A percentile compares a stretch with the other conserved stretches of the same genome.
phyloP scores from a whole-genome alignment of 2,113 vertebrate species.

The Lepus americanus region DNA sequence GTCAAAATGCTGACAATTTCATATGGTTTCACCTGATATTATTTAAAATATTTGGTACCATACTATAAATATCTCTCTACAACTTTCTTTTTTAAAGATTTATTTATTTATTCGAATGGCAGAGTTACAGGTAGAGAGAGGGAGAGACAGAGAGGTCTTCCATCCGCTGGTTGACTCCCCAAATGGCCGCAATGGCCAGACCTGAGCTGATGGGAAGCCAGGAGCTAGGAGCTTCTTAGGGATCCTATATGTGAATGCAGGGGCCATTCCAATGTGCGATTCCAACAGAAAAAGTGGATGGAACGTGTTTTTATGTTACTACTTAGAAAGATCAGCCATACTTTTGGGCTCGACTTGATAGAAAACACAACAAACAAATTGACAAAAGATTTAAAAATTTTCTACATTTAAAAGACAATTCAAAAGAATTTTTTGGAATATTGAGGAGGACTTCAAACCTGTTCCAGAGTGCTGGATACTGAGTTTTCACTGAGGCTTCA shows the following conservation, averaged over 20 bases:
- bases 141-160: too few species aligned
- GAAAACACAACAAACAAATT: slow-evolving; percentile 95
- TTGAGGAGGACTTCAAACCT: slow-evolving; percentile 94
- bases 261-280: too few species aligned
- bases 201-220: too few species aligned
- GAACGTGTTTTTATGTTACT: too few species aligned
- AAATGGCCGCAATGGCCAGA: too few species aligned
- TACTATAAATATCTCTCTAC: background rate
- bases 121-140: too few species aligned
- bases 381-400: slow-evolving; percentile 95
- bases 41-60: background rate
- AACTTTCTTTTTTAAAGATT: background rate
- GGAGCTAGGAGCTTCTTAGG: too few species aligned
- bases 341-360: slow-evolving; percentile 96
- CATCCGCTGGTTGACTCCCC: too few species aligned
- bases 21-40: background rate
- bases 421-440: slow-evolving; percentile 94
- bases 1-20: background rate
- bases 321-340: slow-evolving; percentile 88
- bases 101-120: too few species aligned
- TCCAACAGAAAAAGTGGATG: too few species aligned
- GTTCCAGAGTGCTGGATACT: slow-evolving; percentile 96
- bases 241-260: too few species aligned
- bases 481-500: slow-evolving; percentile 62
- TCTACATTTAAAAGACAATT: slow-evolving; percentile 87